Evolutionary conservation across 2,113 vertebrate species (phyloP).

Genomic region (Columba janthina): DNA sequence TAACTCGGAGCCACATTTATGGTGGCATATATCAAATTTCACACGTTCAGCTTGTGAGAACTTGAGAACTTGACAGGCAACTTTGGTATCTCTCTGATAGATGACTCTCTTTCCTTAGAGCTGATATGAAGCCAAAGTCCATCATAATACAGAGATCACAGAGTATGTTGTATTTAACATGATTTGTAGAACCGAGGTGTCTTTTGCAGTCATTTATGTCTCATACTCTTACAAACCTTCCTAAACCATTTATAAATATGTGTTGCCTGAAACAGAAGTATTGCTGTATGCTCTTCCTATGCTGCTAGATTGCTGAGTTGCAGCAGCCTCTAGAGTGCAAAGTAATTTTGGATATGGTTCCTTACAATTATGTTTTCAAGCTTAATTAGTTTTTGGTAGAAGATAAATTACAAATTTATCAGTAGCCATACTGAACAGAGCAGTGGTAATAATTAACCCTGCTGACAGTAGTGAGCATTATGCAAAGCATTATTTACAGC

Average conservation of each 20-base stretch:
- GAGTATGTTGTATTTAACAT: background rate
- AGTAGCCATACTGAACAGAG: background rate
- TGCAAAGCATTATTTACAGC: background rate
- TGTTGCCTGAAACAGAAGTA: background rate
- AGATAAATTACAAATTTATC: background rate
- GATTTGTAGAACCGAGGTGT: background rate
- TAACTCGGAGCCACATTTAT: background rate
- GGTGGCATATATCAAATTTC: conserved; percentile 7
- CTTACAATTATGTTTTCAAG: background rate
- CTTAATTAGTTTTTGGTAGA: background rate
- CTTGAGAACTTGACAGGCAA: background rate
- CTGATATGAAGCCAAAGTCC: background rate
- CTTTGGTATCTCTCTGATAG: background rate
- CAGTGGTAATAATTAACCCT: background rate
- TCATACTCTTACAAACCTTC: background rate
- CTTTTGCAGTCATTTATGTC: background rate
- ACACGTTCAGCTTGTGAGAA: background rate
- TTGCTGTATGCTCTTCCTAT: background rate
- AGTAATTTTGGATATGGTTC: background rate
- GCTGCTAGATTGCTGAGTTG: background rate
- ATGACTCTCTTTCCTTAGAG: background rate
- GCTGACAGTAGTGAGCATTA: background rate
- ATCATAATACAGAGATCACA: background rate
- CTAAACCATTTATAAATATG: background rate
- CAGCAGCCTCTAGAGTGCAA: background rate